These are phyloP conservation scores for Sciurus niger DNA, from an alignment of 2,113 vertebrate genomes.

Conservation along the genomic window DNA sequence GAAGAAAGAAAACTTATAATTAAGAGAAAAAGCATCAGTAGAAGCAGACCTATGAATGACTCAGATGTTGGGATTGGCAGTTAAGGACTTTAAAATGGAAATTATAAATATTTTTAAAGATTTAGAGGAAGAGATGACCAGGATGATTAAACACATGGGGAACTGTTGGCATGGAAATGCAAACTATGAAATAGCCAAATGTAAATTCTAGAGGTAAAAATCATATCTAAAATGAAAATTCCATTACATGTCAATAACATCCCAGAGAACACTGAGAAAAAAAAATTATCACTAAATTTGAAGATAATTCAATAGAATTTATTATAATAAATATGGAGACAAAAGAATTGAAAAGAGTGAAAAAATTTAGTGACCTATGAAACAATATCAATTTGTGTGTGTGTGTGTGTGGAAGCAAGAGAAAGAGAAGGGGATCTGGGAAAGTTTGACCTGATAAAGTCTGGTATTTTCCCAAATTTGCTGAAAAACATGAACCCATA, in stretches of 20 bases:
- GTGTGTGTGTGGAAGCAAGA: neutral
- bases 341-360: neutral
- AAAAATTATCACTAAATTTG: conserved; percentile 43
- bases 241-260: neutral
- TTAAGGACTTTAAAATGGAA: conserved; percentile 34
- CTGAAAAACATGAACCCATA: conserved; percentile 18
- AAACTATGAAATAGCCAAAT: conserved; percentile 29
- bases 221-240: conserved; percentile 13
- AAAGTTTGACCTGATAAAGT: neutral
- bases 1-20: neutral
- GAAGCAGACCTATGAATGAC: neutral
- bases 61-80: neutral
- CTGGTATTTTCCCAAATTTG: conserved; percentile 14
- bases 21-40: conserved; percentile 42
- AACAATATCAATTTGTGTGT: neutral
- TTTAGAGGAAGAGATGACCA: conserved; percentile 13
- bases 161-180: conserved; percentile 21
- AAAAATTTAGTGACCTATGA: neutral
- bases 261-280: conserved; percentile 12
- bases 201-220: conserved; percentile 47
- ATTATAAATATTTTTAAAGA: conserved; percentile 47
- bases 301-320: conserved; percentile 29
- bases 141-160: neutral
- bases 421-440: neutral
- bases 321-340: neutral